These are phyloP conservation scores for Allobates femoralis DNA, from an alignment of 2,797 vertebrate genomes.

Conservation along the genomic window DNA sequence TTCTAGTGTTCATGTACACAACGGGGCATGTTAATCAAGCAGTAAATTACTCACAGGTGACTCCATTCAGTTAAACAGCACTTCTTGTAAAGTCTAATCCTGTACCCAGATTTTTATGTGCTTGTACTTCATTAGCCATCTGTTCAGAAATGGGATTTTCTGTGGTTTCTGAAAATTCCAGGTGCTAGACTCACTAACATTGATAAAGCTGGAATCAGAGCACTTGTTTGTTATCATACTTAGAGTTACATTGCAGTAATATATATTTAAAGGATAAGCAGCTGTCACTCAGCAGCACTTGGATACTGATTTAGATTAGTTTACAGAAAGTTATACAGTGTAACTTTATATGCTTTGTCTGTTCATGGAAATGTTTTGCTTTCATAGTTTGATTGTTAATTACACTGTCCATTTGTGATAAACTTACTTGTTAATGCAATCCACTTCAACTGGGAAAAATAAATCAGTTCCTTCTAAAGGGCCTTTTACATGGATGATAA, in stretches of 20 bases:
- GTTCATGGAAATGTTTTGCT: background rate
- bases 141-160: slow-evolving; percentile 52
- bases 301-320: background rate
- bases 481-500: background rate
- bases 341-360: background rate
- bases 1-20: slow-evolving; percentile 43
- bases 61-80: slow-evolving; percentile 53
- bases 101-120: slow-evolving; percentile 60
- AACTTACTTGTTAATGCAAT: background rate
- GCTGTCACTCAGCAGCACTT: background rate
- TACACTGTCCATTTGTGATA: background rate
- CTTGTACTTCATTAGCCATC: slow-evolving; percentile 61
- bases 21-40: slow-evolving; percentile 56
- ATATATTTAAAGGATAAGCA: background rate
- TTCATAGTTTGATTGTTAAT: background rate
- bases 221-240: slow-evolving; percentile 21
- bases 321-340: background rate
- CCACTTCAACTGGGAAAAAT: background rate
- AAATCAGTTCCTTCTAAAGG: background rate
- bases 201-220: slow-evolving; percentile 31
- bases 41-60: slow-evolving; percentile 62
- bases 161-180: slow-evolving; percentile 48
- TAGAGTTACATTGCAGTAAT: background rate
- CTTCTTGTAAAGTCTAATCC: slow-evolving; percentile 60
- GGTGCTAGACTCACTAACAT: slow-evolving; percentile 29